Base-by-base conservation (phyloP, 2,113 vertebrate genomes). In the Pithys albifrons region DNA sequence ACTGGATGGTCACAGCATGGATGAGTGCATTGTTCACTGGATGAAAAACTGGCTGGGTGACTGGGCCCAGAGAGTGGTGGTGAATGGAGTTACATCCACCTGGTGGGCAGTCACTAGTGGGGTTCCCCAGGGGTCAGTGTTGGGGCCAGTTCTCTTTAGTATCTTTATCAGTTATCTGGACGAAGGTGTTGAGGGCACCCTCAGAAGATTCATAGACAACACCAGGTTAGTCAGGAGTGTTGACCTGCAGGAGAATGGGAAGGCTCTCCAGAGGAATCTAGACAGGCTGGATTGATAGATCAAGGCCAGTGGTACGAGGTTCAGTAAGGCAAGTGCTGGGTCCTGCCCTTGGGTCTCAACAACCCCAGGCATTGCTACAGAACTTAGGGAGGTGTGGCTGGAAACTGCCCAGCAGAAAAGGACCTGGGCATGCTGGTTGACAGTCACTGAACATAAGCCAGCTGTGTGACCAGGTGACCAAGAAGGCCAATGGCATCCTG, bases 151-250 rank as follows among this genome's bases (percentile, higher is more conserved):
- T 12, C 35, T 49, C 9, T 28, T 70, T 70, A 43, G 7, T 4
- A 49, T 55, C 41, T 62, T 62, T 31, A 27, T 48, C 41, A 27
- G 16, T 62, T 9, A 27, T 6, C 10, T 15, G 14, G 10, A 27
- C 2, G 9, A 76, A 5, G 15, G 14, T 6, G 7, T 9, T 2
- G 14, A 35, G 18, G 62, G 4, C 5, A 55, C 6, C 19, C 23
- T 24, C n/a, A 55, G 19, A 35, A 49, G 15, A 8, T 62, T 70
- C 0, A 0, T 41, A 49, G 55, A 59, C 4, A 5, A 5, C 17
- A 48, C 14, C 17, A 62, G 10, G 5, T 12, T 82, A 46, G 35
- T 16, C n/a, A 46, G 10, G 28, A n/a, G 20, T 49, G 25, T 31
- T 62, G n/a, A 13, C 35, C 17, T 55, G 14, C 29, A 35, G 64